phyloP scores from a whole-genome alignment of 1,140 invertebrate species.

The Episyrphus balteatus region DNA sequence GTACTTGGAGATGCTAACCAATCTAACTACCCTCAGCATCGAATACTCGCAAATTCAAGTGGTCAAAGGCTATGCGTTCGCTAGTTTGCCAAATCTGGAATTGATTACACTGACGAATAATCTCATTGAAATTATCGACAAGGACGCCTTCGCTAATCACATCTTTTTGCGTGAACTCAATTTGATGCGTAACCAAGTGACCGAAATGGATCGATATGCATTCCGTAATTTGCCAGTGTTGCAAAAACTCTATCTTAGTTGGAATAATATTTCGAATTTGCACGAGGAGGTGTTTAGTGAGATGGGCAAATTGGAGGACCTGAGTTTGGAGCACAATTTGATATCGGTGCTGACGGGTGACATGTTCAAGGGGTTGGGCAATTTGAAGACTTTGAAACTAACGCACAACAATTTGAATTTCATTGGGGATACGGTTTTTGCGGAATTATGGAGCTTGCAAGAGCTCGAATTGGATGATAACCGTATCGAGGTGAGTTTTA shows the following conservation, averaged over 20 bases:
- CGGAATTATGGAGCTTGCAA: conserved; percentile 55
- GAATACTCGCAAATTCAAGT: conserved; percentile 58
- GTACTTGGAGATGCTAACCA: conserved; percentile 50
- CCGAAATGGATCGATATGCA: conserved; percentile 54
- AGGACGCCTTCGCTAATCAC: conserved; percentile 53
- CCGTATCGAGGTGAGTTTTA: conserved; percentile 41
- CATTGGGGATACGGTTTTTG: conserved; percentile 61
- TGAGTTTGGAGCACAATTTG: conserved; percentile 59
- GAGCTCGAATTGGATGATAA: conserved; percentile 64
- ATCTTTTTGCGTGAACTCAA: conserved; percentile 52
- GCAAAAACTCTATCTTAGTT: conserved; percentile 50
- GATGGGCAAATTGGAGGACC: conserved; percentile 48
- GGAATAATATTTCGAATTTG: conserved; percentile 60
- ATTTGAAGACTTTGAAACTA: conserved; percentile 53
- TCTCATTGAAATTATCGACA: conserved; percentile 49
- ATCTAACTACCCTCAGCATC: conserved; percentile 52
- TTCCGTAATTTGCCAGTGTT: conserved; percentile 60
- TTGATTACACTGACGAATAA: conserved; percentile 56
- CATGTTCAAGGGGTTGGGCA: conserved; percentile 56
- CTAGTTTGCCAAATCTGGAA: conserved; percentile 52
- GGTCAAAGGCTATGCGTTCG: conserved; percentile 54
- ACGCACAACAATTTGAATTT: conserved; percentile 57
- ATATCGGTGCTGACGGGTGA: conserved; percentile 55
- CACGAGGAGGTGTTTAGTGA: conserved; percentile 60
- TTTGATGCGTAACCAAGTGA: conserved; percentile 58